phyloP scores from a whole-genome alignment of 2,113 vertebrate genomes.

The Callionymus lyra region DNA sequence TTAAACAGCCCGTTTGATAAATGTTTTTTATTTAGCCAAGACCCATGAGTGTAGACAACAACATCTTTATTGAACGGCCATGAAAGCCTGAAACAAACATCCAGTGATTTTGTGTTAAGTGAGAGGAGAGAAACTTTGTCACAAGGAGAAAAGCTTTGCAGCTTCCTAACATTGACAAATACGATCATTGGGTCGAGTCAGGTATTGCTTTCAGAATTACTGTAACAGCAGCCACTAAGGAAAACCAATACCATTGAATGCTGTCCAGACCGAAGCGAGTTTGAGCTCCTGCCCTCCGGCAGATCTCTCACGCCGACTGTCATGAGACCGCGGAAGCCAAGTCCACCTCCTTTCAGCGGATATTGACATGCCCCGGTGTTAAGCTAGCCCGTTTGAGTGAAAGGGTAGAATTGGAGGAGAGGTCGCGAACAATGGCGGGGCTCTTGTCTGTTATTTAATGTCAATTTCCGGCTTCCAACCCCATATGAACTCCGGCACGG shows the following conservation, averaged over 20 bases:
- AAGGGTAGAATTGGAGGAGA: conserved; percentile 32
- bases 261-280: conserved; percentile 23
- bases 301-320: conserved; percentile 31
- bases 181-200: conserved; percentile 24
- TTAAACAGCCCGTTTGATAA: too few species aligned
- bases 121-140: conserved; percentile 16
- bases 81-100: too few species aligned
- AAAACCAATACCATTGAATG: conserved; percentile 20
- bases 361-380: conserved; percentile 40
- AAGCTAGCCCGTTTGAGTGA: conserved; percentile 22
- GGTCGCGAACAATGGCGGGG: conserved; percentile 16
- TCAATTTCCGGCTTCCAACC: too few species aligned
- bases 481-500: too few species aligned
- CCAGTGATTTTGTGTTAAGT: conserved; percentile 8
- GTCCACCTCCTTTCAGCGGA: conserved; percentile 21
- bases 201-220: conserved; percentile 27
- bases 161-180: conserved; percentile 28
- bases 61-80: too few species aligned
- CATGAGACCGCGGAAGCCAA: conserved; percentile 37
- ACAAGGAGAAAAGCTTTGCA: conserved; percentile 9
- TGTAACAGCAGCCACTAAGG: conserved; percentile 15
- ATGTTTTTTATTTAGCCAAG: too few species aligned
- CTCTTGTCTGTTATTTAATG: conserved; percentile 18
- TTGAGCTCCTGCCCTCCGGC: conserved; percentile 32
- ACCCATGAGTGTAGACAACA: too few species aligned